Percentiles rank a stretch among this genome's conserved stretches.
Conservation (phyloP, 2,113 vertebrate species). For the Hippopotamus amphibius region DNA sequence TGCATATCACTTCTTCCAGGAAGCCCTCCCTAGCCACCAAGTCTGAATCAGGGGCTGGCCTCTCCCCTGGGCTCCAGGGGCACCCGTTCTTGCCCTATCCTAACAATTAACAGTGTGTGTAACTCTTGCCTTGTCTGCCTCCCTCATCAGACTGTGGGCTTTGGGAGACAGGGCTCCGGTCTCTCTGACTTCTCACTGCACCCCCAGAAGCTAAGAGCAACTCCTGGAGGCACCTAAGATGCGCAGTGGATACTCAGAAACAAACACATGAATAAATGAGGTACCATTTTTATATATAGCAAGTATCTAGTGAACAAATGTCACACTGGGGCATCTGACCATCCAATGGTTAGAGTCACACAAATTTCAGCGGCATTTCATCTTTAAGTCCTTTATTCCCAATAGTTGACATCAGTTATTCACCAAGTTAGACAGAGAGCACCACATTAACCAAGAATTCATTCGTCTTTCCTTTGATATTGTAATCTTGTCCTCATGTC, state of each 20-base stretch:
- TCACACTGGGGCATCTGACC: neutral
- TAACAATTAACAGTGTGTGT: neutral
- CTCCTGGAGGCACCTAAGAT: neutral
- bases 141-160: neutral
- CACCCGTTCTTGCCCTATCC: neutral
- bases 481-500: neutral
- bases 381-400: constrained; percentile 67
- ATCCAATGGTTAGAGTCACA: neutral
- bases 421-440: neutral
- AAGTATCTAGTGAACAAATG: neutral
- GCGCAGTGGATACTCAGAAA: neutral
- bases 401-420: neutral
- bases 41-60: neutral
- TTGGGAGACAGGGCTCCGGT: neutral
- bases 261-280: neutral
- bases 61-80: neutral
- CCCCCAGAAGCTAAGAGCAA: neutral
- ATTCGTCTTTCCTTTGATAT: neutral
- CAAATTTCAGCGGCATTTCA: neutral
- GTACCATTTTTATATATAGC: neutral
- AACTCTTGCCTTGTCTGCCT: neutral
- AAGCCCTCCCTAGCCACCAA: neutral
- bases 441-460: neutral
- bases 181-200: neutral
- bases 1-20: neutral